A percentile compares a stretch with the other conserved stretches of the same genome.
Evolutionary conservation across 2,797 vertebrate genomes (phyloP).

Genomic region (Muraenolepis orangiensis): DNA sequence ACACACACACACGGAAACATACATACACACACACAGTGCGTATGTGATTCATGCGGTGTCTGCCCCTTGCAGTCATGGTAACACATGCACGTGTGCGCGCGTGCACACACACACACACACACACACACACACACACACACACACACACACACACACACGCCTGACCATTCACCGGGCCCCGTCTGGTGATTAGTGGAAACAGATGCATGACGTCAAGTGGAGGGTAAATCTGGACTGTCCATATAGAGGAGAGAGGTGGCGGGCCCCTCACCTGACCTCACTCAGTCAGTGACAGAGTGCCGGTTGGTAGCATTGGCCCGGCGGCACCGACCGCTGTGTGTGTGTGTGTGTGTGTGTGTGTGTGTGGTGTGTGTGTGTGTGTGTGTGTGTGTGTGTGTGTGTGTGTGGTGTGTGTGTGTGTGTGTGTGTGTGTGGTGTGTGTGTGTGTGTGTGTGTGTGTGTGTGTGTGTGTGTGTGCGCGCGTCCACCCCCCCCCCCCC

Average conservation of each 20-base stretch:
- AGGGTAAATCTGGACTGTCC: constrained; percentile 58
- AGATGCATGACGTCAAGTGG: constrained; percentile 31
- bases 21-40: constrained; percentile 37
- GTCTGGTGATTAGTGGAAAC: constrained; percentile 44
- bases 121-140: constrained; percentile 22
- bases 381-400: no score
- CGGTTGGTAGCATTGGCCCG: constrained; percentile 28
- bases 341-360: no score
- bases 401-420: no score
- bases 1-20: constrained; percentile 13
- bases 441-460: no score
- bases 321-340: no score
- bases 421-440: no score
- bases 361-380: no score
- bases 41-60: constrained; percentile 47
- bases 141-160: constrained; percentile 22
- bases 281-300: constrained; percentile 12
- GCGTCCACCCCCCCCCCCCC: no score
- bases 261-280: constrained; percentile 39
- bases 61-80: constrained; percentile 26
- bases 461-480: no score
- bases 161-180: constrained; percentile 35
- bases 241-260: constrained; percentile 38
- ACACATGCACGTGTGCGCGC: constrained; percentile 5
- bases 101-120: constrained; percentile 23